A percentile compares a stretch with the other conserved stretches of the same genome.
Evolutionary conservation across 1,140 invertebrate species (phyloP).

Genomic region (Coptotermes formosanus): DNA sequence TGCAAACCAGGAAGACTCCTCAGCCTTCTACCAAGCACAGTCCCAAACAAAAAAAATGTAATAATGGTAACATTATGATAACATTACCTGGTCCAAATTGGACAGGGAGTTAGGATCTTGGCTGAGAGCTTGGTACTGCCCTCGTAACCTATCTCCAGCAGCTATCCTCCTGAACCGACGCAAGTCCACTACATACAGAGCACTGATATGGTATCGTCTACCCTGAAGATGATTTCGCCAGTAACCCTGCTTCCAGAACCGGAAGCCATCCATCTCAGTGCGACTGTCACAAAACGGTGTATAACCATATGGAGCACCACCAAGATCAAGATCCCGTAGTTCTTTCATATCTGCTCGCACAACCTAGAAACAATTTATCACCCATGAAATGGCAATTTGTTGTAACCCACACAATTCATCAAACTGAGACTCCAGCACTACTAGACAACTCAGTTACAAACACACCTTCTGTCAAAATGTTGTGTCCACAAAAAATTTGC

Average conservation of each 20-base stretch:
- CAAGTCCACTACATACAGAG: conserved; percentile 96
- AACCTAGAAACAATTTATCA: conserved; percentile 58
- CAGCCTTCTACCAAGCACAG: too few relatives aligned
- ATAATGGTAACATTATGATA: not conserved
- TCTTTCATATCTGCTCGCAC: conserved; percentile 97
- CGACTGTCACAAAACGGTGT: conserved; percentile 98
- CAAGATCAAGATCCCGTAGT: conserved; percentile 89
- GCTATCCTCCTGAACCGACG: conserved; percentile 95
- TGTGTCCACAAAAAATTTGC: too few relatives aligned
- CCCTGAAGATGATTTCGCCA: conserved; percentile 97
- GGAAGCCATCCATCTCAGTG: conserved; percentile 98
- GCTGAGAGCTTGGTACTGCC: conserved; percentile 95
- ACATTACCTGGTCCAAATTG: conserved; percentile 80
- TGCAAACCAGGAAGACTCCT: too few relatives aligned
- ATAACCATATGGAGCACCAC: conserved; percentile 98
- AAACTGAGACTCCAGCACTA: too few relatives aligned
- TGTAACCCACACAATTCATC: too few relatives aligned
- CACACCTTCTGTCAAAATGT: too few relatives aligned
- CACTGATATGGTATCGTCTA: conserved; percentile 96
- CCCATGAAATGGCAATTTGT: too few relatives aligned
- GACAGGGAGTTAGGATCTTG: conserved; percentile 96
- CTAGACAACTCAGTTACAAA: too few relatives aligned
- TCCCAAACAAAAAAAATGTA: not conserved
- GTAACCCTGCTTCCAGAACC: conserved; percentile 99
- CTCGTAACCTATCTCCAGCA: conserved; percentile 93